Percentiles rank a stretch among this genome's conserved stretches.
These are phyloP conservation scores for Perizoma affinitatum DNA, from an alignment of 2,888 invertebrate species.

Conservation along the genomic window DNA sequence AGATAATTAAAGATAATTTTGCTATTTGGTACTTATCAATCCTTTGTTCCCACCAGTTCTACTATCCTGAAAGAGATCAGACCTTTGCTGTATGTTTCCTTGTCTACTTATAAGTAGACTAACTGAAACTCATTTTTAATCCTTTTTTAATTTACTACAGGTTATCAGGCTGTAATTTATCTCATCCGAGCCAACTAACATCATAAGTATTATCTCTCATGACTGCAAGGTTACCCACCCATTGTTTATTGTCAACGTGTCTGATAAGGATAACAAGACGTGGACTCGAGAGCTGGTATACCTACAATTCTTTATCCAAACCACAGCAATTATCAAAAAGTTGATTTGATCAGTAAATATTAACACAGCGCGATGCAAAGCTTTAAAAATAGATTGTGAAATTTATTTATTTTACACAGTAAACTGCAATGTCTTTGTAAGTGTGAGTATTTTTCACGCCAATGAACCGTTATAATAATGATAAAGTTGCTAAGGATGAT, in stretches of 20 bases:
- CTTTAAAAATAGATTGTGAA: slow-evolving; percentile 4
- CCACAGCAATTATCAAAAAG: slow-evolving; percentile 13
- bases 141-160: slow-evolving; percentile 3
- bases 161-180: slow-evolving; percentile 47
- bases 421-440: slow-evolving; percentile 8
- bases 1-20: too few species aligned
- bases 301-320: slow-evolving; percentile 33
- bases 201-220: slow-evolving; percentile 53
- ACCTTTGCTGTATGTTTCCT: too few species aligned
- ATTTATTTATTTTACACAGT: not conserved
- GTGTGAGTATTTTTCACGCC: slow-evolving; percentile 12
- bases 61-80: too few species aligned
- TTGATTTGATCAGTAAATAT: slow-evolving; percentile 6
- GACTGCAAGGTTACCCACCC: slow-evolving; percentile 65
- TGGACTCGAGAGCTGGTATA: slow-evolving; percentile 31
- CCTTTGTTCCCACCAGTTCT: too few species aligned
- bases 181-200: slow-evolving; percentile 43
- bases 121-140: not conserved
- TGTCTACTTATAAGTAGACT: not conserved
- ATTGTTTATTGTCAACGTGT: slow-evolving; percentile 70
- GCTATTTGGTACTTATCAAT: too few species aligned
- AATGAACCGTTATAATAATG: slow-evolving; percentile 23
- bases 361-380: not conserved
- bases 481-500: slow-evolving; percentile 4
- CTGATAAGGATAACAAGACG: slow-evolving; percentile 58